A percentile compares a stretch with the other conserved stretches of the same genome.
Evolutionary conservation across 2,113 vertebrate genomes (phyloP).

Genomic region (Lota lota): DNA sequence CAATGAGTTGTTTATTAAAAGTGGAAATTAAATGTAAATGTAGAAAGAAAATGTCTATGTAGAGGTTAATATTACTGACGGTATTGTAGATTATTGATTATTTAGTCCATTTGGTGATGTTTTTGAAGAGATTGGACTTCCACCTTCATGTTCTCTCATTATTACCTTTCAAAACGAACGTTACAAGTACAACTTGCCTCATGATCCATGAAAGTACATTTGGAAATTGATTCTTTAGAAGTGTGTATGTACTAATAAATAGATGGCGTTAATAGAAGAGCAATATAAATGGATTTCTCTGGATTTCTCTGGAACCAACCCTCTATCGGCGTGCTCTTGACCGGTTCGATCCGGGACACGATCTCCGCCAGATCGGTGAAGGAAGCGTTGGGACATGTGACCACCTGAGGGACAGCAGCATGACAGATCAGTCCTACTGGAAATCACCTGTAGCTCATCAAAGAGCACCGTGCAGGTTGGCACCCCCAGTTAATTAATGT

Average conservation of each 20-base stretch:
- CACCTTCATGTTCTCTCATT: too few species aligned
- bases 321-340: constrained; percentile 69
- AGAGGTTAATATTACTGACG: too few species aligned
- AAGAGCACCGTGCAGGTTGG: too few species aligned
- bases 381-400: constrained; percentile 88
- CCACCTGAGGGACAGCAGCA: constrained; percentile 65
- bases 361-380: constrained; percentile 96
- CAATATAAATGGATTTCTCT: neutral
- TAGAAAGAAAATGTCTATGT: neutral
- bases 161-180: neutral
- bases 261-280: neutral
- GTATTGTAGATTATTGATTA: too few species aligned
- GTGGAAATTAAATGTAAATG: neutral
- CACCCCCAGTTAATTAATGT: too few species aligned
- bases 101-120: too few species aligned
- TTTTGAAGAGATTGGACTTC: too few species aligned
- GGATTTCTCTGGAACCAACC: constrained; percentile 71
- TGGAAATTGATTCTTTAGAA: neutral
- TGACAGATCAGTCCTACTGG: too few species aligned
- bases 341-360: constrained; percentile 88
- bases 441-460: too few species aligned
- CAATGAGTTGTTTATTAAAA: neutral
- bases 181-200: too few species aligned
- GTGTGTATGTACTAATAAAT: neutral
- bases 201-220: neutral